Evolutionary conservation across 2,888 invertebrate genomes (phyloP).

Genomic region (Synanthedon myopaeformis): DNA sequence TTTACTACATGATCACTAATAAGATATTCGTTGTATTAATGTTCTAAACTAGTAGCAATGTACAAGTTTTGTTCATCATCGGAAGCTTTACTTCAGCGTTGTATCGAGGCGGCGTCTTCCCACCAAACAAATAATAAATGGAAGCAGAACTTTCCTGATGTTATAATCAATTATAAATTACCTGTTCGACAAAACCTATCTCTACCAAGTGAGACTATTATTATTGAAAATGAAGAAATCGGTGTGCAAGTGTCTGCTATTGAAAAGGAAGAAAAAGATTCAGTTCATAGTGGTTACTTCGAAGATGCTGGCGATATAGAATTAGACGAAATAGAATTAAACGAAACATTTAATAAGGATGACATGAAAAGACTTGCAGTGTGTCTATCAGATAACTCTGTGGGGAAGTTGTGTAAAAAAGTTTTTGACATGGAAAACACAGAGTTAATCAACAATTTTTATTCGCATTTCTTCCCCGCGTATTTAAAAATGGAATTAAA

Average conservation of each 20-base stretch:
- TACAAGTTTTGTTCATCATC: background rate
- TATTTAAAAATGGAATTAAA: background rate
- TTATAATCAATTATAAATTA: background rate
- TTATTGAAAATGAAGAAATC: background rate
- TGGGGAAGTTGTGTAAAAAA: background rate
- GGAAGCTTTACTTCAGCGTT: background rate
- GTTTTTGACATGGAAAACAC: background rate
- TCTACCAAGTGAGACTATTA: background rate
- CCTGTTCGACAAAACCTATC: no score
- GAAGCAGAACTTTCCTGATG: background rate
- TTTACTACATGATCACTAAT: no score
- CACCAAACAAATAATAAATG: background rate
- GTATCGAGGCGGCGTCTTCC: background rate
- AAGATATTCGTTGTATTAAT: no score
- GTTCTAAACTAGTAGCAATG: no score
- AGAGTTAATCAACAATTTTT: background rate
- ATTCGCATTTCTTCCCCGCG: background rate
- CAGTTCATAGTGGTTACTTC: background rate
- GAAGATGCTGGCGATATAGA: background rate
- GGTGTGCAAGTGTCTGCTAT: background rate
- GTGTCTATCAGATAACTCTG: background rate
- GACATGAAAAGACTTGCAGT: background rate
- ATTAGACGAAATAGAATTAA: background rate
- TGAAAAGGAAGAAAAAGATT: background rate
- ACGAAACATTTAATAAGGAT: background rate